Evolutionary conservation across 2,797 vertebrate genomes (phyloP), one percentile per base, ranked within the genome.

Genomic region (Australoheros facetus): DNA sequence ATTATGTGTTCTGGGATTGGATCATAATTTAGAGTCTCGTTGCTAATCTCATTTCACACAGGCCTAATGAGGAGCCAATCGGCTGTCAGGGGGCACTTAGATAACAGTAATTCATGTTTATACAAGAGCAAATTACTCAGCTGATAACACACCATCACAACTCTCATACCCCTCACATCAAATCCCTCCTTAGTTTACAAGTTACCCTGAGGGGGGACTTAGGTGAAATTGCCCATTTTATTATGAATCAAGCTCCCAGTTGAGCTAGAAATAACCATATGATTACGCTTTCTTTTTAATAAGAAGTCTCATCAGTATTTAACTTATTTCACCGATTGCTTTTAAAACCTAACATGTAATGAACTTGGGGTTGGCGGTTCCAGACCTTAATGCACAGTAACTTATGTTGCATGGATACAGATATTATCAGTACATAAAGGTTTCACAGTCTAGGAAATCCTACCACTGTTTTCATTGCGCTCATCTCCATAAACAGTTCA

Each of bases 21-120:
- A 94, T 92, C 90, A 91, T 94, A 91, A 91, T 94, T 94, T 94
- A 91, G 77, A 92, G 90, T 87, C 93, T 92, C 76, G 85, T 90
- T 91, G 90, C 92, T 94, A 95, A 94, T 94, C 93, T 93, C 85
- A 94, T 94, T 95, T 94, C 94, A 94, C 93, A 89, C 83, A 88
- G 88, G 88, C 85, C 90, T 93, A 95, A 94, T 94, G 94, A 94
- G 92, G 88, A 94, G 92, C 91, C 93, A 90, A 90, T 94, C 86
- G 83, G 79, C 91, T 92, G 91, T 93, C 89, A 93, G 88, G 89
- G 92, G 92, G 88, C 89, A 92, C 85, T 91, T 92, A 91, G 92
- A 92, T 94, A 93, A 93, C 90, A 87, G 87, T 93, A 92, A 94
- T 92, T 93, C 93, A 93, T 93, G 92, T 95, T 94, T 92, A 90